Evolutionary conservation across 2,888 invertebrate species (phyloP).

Genomic region (Aporophyla nigra): DNA sequence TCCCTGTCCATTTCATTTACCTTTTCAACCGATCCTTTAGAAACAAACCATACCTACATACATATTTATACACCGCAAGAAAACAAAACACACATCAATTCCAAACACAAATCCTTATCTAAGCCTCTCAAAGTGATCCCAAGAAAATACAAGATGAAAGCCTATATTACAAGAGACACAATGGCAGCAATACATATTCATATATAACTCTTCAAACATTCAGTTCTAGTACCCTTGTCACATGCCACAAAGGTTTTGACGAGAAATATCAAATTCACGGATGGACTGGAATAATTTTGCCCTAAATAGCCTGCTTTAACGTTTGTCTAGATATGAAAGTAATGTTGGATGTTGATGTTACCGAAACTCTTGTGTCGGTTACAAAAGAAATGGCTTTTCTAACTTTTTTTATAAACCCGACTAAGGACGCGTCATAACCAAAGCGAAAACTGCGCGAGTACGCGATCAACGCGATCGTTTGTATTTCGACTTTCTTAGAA

Average conservation of each 20-base stretch:
- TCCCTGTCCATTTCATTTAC: too few relatives aligned
- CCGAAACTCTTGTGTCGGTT: neutral
- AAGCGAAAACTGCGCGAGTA: neutral
- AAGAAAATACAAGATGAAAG: slow-evolving; percentile 49
- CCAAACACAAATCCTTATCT: slow-evolving; percentile 9
- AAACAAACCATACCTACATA: neutral
- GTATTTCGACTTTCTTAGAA: too few relatives aligned
- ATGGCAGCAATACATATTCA: slow-evolving; percentile 60
- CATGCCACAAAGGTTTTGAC: slow-evolving; percentile 52
- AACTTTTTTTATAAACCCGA: neutral
- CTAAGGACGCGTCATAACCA: neutral
- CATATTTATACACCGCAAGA: neutral
- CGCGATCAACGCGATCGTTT: neutral
- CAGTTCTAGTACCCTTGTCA: slow-evolving; percentile 61
- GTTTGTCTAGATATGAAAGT: slow-evolving; percentile 9
- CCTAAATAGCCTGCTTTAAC: slow-evolving; percentile 24
- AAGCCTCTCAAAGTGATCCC: slow-evolving; percentile 39
- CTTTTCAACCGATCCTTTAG: too few relatives aligned
- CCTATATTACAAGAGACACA: slow-evolving; percentile 48
- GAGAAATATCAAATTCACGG: slow-evolving; percentile 48
- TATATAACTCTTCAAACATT: slow-evolving; percentile 53
- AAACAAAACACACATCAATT: slow-evolving; percentile 22
- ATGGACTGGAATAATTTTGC: slow-evolving; percentile 47
- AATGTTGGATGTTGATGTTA: neutral
- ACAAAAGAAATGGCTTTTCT: neutral